phyloP scores from a whole-genome alignment of 2,888 invertebrate genomes.

The Cosmopolites sordidus region DNA sequence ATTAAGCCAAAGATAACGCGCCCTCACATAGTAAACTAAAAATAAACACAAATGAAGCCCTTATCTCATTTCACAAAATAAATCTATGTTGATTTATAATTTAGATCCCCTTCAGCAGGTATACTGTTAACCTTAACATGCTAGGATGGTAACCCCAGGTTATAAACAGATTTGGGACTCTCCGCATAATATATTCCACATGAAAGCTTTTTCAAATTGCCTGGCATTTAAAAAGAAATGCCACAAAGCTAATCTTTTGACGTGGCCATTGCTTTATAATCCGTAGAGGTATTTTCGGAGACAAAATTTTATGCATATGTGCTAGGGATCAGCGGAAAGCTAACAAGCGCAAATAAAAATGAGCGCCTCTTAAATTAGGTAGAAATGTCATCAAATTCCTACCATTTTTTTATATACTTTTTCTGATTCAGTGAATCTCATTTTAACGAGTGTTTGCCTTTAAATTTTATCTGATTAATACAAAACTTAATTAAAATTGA shows the following conservation, averaged over 20 bases:
- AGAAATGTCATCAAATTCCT: neutral
- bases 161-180: conserved; percentile 25
- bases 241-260: conserved; percentile 27
- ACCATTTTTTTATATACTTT: neutral
- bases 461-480: too few species aligned
- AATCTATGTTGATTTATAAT: conserved; percentile 18
- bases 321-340: neutral
- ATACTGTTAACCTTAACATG: conserved; percentile 25
- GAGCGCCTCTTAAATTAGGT: neutral
- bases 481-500: too few species aligned
- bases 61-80: conserved; percentile 15
- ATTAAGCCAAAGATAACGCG: conserved; percentile 1
- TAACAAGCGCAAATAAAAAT: conserved; percentile 1
- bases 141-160: conserved; percentile 19
- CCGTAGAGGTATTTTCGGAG: conserved; percentile 20
- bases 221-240: conserved; percentile 28
- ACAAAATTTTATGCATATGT: conserved; percentile 15
- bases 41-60: conserved; percentile 9
- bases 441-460: neutral
- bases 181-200: conserved; percentile 25
- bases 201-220: conserved; percentile 24
- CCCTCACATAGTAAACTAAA: conserved; percentile 3
- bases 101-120: conserved; percentile 14
- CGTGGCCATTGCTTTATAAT: conserved; percentile 23
- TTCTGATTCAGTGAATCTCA: neutral